phyloP scores from a whole-genome alignment of 2,888 invertebrate genomes.

The Aporophyla lueneburgensis region DNA sequence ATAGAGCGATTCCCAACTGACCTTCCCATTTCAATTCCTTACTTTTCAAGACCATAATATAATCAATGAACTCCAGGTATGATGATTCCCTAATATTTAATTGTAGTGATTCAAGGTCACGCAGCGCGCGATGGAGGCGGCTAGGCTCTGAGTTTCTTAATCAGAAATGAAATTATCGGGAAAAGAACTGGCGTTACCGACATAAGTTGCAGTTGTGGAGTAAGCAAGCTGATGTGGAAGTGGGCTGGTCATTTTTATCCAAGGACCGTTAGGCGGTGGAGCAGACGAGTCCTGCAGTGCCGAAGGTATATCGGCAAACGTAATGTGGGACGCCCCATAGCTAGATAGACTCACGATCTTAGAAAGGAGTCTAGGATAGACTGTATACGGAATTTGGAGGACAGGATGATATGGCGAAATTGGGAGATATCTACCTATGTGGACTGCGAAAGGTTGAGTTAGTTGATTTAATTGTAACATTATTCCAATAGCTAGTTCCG shows the following conservation, averaged over 20 bases:
- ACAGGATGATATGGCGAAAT: neutral
- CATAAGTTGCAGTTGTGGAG: too few species aligned
- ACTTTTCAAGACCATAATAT: neutral
- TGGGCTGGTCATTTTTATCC: too few species aligned
- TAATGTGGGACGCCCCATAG: neutral
- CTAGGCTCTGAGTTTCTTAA: neutral
- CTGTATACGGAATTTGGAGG: neutral
- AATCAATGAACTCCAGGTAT: neutral
- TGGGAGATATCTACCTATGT: too few species aligned
- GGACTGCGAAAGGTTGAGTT: neutral
- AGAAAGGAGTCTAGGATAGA: neutral
- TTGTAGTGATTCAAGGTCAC: neutral
- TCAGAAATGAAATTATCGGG: neutral
- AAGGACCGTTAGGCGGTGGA: neutral
- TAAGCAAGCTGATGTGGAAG: too few species aligned
- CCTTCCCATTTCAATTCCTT: neutral
- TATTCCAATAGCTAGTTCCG: too few species aligned
- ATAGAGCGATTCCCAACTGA: neutral
- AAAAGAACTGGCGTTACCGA: neutral
- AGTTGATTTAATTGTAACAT: neutral
- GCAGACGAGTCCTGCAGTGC: neutral
- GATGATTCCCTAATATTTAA: too few species aligned
- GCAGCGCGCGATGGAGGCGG: too few species aligned
- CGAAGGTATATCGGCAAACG: neutral
- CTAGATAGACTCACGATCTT: too few species aligned